Percentiles rank a stretch among this genome's conserved stretches.
phyloP scores from a whole-genome alignment of 2,888 invertebrate species.

The Troides helena region DNA sequence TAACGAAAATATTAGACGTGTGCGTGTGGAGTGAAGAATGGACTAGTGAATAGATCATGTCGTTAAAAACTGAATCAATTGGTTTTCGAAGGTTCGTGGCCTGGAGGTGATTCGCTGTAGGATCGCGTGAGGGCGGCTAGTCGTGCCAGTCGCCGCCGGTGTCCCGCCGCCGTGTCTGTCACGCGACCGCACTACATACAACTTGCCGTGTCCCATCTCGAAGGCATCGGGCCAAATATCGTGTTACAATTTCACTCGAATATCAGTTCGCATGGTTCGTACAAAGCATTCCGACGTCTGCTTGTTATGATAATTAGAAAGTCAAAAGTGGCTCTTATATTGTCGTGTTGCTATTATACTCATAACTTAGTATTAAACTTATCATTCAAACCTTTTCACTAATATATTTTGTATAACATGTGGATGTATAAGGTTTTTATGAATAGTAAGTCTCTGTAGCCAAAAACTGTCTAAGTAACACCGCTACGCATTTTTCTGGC shows the following conservation, averaged over 20 bases:
- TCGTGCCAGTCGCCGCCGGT: constrained; percentile 60
- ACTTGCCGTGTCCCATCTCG: constrained; percentile 38
- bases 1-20: not conserved
- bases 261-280: constrained; percentile 20
- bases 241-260: constrained; percentile 26
- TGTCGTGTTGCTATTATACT: no score
- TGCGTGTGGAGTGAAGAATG: not conserved
- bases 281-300: constrained; percentile 8
- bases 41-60: constrained; percentile 3
- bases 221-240: constrained; percentile 26
- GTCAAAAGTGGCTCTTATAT: not conserved
- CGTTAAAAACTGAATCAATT: constrained; percentile 14
- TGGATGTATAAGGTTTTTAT: no score
- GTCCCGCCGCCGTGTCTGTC: constrained; percentile 66
- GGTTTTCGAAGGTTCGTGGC: constrained; percentile 36
- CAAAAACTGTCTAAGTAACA: no score
- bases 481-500: no score
- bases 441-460: no score
- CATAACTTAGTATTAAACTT: not conserved
- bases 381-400: not conserved
- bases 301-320: not conserved
- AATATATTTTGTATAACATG: not conserved
- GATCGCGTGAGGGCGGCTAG: constrained; percentile 62
- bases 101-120: constrained; percentile 35
- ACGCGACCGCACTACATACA: constrained; percentile 51